Evolutionary conservation across 2,113 vertebrate genomes (phyloP), one percentile per base, ranked within the genome.

Genomic region (Oreochromis spilurus): DNA sequence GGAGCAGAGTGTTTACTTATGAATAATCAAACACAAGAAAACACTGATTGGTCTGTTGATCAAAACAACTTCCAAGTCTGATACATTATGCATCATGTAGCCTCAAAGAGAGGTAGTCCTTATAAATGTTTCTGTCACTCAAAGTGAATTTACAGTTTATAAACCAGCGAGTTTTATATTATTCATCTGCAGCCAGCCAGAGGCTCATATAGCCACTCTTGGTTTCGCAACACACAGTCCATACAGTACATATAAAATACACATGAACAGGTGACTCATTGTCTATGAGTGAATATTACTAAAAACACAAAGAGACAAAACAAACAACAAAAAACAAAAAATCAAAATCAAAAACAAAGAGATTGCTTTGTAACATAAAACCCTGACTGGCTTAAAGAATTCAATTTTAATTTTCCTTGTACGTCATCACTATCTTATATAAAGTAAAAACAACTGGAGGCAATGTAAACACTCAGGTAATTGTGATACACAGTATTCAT

Each of bases 1-100:
- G 80, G 88, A 77, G 84, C 82, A 90, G 86, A 50, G 75, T 84
- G 90, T 90, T 94, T 91, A 92, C 86, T 86, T 85, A 89, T 83
- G 88, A 95, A 90, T 87, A 91, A 94, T 93, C 90, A 94, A 79
- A 91, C 83, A 84, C 89, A 57, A 79, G 88, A 86, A 88, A 85
- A 79, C 58, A 88, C 89, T 50, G 84, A 93, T 89, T 79, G 88
- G 62, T 70, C 31, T 11, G 62, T 83, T 52, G 87, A 89, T 89
- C 82, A 40, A 80, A 85, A 83, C 72, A 90, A 45, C 81, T 78
- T 79, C 45, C 29, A 84, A 82, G 54, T 77, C 50, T 55, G 80
- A 45, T 26, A 79, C 78, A 81, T 87, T 40, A 67, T 60, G 14
- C 26, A 55, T 19, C 55, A 17, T 24, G 45, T 50, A 75, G 24